These are phyloP conservation scores for Erethizon dorsatum DNA, from an alignment of 2,797 vertebrate genomes.

Conservation along the genomic window DNA sequence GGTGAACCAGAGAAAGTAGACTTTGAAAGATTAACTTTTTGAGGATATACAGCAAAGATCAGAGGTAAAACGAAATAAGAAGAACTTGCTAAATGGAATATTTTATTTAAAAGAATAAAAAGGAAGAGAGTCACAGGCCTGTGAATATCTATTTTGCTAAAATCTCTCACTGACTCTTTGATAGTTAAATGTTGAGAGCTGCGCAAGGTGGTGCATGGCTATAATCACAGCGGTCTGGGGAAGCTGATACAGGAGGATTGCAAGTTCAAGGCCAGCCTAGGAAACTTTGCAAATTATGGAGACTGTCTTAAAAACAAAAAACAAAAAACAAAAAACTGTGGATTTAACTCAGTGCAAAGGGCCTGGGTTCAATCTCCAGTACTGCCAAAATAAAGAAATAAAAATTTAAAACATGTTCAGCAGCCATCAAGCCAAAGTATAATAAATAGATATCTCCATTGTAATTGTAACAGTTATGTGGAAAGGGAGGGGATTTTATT, in stretches of 20 bases:
- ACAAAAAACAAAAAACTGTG: neutral
- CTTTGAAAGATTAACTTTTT: neutral
- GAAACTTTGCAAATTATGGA: neutral
- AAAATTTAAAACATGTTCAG: neutral
- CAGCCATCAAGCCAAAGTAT: neutral
- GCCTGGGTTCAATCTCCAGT: neutral
- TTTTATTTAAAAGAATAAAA: constrained; percentile 14
- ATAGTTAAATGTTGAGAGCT: neutral
- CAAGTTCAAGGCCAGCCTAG: neutral
- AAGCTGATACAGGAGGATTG: neutral
- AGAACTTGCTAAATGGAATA: neutral
- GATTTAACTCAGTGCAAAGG: neutral
- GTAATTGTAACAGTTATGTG: neutral
- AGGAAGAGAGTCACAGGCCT: neutral
- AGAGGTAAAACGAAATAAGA: neutral
- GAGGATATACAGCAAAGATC: neutral
- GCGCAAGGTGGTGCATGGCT: neutral
- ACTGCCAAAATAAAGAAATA: neutral
- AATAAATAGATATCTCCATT: neutral
- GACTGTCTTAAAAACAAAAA: neutral
- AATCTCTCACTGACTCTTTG: neutral
- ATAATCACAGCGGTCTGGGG: neutral
- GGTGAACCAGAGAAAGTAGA: neutral
- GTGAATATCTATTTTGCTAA: neutral
- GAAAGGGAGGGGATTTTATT: neutral